phyloP scores from a whole-genome alignment of 2,113 vertebrate species.

The Henicopernis longicauda region DNA sequence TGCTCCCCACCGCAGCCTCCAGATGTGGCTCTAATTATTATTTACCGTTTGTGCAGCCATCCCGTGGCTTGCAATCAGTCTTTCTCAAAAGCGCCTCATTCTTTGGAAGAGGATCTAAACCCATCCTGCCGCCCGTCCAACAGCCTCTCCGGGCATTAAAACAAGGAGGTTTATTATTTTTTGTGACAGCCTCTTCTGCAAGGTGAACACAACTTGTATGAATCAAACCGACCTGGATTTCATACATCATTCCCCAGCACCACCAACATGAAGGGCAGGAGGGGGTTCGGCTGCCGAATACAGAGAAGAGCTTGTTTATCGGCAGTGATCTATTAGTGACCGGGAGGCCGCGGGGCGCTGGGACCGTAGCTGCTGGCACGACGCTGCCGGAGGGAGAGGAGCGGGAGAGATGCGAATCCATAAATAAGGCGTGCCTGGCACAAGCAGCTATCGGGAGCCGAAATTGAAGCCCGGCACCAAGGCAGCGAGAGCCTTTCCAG shows the following conservation, averaged over 20 bases:
- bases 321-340: not conserved
- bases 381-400: not conserved
- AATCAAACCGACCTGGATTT: not conserved
- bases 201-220: conserved; percentile 11
- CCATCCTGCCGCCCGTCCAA: not conserved
- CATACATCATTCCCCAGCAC: conserved; percentile 18
- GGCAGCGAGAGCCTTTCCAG: not conserved
- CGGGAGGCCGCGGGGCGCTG: not conserved
- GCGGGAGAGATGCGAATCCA: not conserved
- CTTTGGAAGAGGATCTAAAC: conserved; percentile 33
- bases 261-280: not conserved
- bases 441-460: fast-evolving
- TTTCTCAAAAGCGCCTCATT: not conserved
- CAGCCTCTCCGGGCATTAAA: conserved; percentile 20
- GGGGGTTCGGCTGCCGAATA: not conserved
- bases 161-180: conserved; percentile 44
- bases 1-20: not conserved
- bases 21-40: not conserved
- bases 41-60: not conserved
- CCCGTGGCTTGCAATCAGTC: not conserved
- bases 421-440: not conserved
- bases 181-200: conserved; percentile 17
- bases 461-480: not conserved
- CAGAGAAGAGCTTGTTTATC: not conserved
- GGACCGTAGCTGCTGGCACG: not conserved